Percentiles rank a stretch among this genome's conserved stretches.
Evolutionary conservation across 1,140 invertebrate genomes (phyloP).

Genomic region (Drosophila tristis): DNA sequence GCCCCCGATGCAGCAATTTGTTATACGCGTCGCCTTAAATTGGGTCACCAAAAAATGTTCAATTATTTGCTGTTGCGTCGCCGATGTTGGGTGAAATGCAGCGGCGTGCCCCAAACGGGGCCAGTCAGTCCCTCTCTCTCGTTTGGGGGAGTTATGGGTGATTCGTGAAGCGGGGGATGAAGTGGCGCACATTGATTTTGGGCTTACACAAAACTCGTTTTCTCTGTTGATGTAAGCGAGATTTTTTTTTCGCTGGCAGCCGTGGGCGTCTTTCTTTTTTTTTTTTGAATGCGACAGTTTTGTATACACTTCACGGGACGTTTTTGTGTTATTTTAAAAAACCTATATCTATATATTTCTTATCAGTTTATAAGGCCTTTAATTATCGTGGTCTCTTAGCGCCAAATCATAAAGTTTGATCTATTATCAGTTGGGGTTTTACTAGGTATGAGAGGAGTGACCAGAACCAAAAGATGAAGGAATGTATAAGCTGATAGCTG

Average conservation of each 20-base stretch:
- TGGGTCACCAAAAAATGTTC: conserved; percentile 75
- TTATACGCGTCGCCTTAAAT: conserved; percentile 64
- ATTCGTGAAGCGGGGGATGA: neutral
- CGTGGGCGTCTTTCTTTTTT: neutral
- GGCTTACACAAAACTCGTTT: conserved; percentile 66
- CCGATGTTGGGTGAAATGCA: conserved; percentile 53
- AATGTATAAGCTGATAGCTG: no score
- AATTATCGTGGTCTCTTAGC: no score
- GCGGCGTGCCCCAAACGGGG: conserved; percentile 18
- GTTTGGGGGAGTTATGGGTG: neutral
- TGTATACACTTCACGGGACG: conserved; percentile 38
- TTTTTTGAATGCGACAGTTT: conserved; percentile 11
- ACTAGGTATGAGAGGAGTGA: neutral
- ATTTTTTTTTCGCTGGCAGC: conserved; percentile 44
- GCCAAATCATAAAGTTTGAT: neutral
- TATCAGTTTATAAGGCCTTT: no score
- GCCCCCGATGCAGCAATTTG: conserved; percentile 61
- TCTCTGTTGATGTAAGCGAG: conserved; percentile 55
- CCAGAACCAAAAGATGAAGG: no score
- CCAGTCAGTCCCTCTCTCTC: conserved; percentile 3
- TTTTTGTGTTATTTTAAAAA: conserved; percentile 8
- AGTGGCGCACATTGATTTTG: conserved; percentile 51
- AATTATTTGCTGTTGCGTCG: conserved; percentile 57
- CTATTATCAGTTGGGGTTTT: neutral
- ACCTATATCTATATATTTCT: no score